These are phyloP conservation scores for Aspidoscelis tigris DNA, from an alignment of 2,113 vertebrate genomes.

Conservation along the genomic window DNA sequence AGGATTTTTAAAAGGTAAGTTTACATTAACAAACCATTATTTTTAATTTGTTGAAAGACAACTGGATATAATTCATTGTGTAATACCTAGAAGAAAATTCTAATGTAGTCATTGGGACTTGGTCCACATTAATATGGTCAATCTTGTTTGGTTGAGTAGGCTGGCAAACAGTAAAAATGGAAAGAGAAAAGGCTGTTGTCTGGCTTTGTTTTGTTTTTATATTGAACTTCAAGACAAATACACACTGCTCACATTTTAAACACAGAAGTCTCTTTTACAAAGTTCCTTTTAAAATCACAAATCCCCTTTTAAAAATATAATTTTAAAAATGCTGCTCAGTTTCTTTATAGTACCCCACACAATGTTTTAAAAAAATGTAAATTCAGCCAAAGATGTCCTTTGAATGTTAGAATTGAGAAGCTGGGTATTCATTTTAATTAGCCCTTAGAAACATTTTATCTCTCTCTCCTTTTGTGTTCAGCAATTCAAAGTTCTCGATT, in stretches of 20 bases:
- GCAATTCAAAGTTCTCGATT: conserved; percentile 49
- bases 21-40: background rate
- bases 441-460: conserved; percentile 39
- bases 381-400: conserved; percentile 25
- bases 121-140: background rate
- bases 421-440: conserved; percentile 45
- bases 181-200: conserved; percentile 45
- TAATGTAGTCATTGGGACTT: background rate
- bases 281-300: conserved; percentile 25
- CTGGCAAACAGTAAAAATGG: conserved; percentile 15
- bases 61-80: accelerated
- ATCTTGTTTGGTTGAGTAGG: conserved; percentile 21
- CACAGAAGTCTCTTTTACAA: background rate
- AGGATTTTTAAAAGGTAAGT: background rate
- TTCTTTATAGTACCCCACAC: background rate
- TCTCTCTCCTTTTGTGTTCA: conserved; percentile 45
- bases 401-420: conserved; percentile 43
- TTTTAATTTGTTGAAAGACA: background rate
- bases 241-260: conserved; percentile 50
- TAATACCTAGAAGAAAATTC: background rate
- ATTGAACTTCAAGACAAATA: conserved; percentile 45
- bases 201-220: conserved; percentile 44
- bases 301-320: background rate
- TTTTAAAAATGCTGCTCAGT: conserved; percentile 32
- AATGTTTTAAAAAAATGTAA: conserved; percentile 37